Conservation (phyloP, 2,797 vertebrate genomes). For the Macroramphosus scolopax region DNA sequence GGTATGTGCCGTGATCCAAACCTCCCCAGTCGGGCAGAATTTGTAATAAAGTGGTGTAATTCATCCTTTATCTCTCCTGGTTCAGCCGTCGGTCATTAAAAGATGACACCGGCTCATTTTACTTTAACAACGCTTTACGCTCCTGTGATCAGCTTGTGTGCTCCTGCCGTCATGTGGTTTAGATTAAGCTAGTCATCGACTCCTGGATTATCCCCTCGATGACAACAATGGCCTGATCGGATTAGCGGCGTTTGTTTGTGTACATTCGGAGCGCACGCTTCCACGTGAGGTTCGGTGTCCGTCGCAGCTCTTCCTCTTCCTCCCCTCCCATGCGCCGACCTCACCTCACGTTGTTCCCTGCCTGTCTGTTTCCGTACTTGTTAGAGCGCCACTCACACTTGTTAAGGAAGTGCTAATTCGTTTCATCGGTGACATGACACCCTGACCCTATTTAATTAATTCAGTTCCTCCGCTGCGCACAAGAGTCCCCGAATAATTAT, state of each 20-base stretch:
- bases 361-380: background rate
- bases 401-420: slow-evolving; percentile 51
- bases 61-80: too few species aligned
- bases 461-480: slow-evolving; percentile 5
- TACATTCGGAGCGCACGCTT: background rate
- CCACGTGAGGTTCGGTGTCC: too few species aligned
- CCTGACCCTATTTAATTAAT: slow-evolving; percentile 37
- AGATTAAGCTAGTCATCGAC: slow-evolving; percentile 55
- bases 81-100: too few species aligned
- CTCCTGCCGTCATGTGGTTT: slow-evolving; percentile 42
- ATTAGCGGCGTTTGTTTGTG: slow-evolving; percentile 33
- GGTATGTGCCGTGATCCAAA: too few species aligned
- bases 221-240: slow-evolving; percentile 43
- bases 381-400: background rate
- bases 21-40: too few species aligned
- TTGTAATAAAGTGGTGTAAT: too few species aligned
- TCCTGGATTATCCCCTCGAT: slow-evolving; percentile 48
- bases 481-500: slow-evolving; percentile 25
- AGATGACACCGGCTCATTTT: too few species aligned
- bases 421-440: slow-evolving; percentile 41
- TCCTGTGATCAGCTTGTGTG: too few species aligned
- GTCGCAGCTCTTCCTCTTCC: too few species aligned
- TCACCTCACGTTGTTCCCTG: background rate
- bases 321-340: too few species aligned
- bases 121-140: too few species aligned